Evolutionary conservation across 1,140 invertebrate species (phyloP).

Genomic region (Drosophila pandora): DNA sequence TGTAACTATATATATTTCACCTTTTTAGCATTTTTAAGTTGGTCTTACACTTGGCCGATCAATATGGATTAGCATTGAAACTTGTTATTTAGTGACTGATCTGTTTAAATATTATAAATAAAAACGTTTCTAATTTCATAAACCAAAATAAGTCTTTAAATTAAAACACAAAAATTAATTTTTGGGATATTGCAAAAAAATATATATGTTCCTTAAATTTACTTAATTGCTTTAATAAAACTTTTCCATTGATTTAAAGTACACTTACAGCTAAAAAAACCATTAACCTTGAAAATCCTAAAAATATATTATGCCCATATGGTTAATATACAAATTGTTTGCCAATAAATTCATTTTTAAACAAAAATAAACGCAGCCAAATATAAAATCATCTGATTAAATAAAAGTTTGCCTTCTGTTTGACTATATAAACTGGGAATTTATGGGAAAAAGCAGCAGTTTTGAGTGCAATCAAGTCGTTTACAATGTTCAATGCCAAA

Average conservation of each 20-base stretch:
- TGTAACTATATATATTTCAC: not conserved
- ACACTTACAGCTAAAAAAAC: slow-evolving; percentile 1
- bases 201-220: too few relatives aligned
- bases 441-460: not conserved
- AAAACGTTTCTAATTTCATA: not conserved
- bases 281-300: not conserved
- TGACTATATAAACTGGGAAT: slow-evolving; percentile 11
- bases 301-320: not conserved
- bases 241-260: too few relatives aligned
- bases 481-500: slow-evolving; percentile 33
- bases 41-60: not conserved
- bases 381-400: slow-evolving; percentile 27
- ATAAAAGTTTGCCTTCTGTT: not conserved
- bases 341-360: not conserved
- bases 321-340: too few relatives aligned
- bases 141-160: too few relatives aligned
- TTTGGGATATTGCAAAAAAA: too few relatives aligned
- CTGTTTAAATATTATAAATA: too few relatives aligned
- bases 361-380: not conserved
- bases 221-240: too few relatives aligned
- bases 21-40: slow-evolving; percentile 19
- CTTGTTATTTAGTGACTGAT: too few relatives aligned
- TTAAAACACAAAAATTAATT: too few relatives aligned
- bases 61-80: not conserved
- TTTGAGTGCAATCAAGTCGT: not conserved